Conservation (phyloP, 2,888 invertebrate species). For the Metalampra italica region DNA sequence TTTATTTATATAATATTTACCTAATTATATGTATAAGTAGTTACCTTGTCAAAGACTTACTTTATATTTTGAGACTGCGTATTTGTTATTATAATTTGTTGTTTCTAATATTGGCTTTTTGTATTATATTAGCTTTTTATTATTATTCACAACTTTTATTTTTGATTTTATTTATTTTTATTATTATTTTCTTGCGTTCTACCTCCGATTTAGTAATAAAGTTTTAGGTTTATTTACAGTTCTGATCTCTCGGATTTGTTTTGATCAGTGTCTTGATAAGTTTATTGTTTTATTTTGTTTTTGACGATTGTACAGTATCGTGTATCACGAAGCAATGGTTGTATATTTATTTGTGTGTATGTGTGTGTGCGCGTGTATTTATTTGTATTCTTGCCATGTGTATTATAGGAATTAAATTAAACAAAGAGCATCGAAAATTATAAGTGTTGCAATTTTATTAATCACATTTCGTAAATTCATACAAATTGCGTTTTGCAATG, state of each 20-base stretch:
- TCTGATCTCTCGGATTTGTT: conserved; percentile 12
- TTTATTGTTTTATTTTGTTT: conserved; percentile 16
- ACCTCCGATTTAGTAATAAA: background rate
- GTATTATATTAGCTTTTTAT: background rate
- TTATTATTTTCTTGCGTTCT: background rate
- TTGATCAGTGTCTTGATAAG: conserved; percentile 11
- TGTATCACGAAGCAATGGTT: conserved; percentile 37
- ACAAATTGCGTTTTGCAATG: no score
- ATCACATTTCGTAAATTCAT: no score
- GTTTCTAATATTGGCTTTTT: background rate
- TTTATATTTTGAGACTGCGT: background rate
- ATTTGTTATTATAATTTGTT: background rate
- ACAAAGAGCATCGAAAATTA: conserved; percentile 9
- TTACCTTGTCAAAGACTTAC: background rate
- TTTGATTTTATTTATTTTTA: conserved; percentile 9
- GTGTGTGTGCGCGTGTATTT: conserved; percentile 21
- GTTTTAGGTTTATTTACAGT: conserved; percentile 6
- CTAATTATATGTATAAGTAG: no score
- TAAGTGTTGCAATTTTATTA: no score
- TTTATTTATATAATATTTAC: background rate
- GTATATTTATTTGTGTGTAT: conserved; percentile 31
- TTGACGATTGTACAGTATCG: conserved; percentile 33
- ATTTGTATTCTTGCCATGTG: conserved; percentile 6
- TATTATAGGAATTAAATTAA: conserved; percentile 3
- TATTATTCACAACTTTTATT: background rate